A percentile compares a stretch with the other conserved stretches of the same genome.
phyloP scores from a whole-genome alignment of 1,140 invertebrate species.

The Eumaeus atala region DNA sequence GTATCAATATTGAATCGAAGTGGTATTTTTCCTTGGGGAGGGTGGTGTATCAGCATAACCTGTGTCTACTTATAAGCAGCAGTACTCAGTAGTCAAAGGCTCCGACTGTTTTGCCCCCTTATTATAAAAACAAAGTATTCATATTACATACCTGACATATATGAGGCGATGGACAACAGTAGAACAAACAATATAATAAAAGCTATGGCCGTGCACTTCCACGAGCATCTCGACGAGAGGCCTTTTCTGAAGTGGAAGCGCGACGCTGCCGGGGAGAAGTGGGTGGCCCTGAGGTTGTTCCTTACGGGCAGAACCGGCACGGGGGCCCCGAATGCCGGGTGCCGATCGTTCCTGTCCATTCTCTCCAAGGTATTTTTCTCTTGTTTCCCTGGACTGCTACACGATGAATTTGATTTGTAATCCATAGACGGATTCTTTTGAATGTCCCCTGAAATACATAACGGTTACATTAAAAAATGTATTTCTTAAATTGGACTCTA shows the following conservation, averaged over 20 bases:
- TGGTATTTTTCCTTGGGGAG: too few relatives aligned
- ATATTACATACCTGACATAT: slow-evolving; percentile 84
- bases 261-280: slow-evolving; percentile 78
- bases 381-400: slow-evolving; percentile 83
- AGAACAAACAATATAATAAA: slow-evolving; percentile 88
- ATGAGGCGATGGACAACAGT: slow-evolving; percentile 86
- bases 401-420: slow-evolving; percentile 89
- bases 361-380: slow-evolving; percentile 69
- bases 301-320: slow-evolving; percentile 84
- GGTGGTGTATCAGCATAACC: too few relatives aligned
- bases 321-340: slow-evolving; percentile 78
- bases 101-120: too few relatives aligned
- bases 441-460: slow-evolving; percentile 79
- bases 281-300: slow-evolving; percentile 80
- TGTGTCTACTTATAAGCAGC: too few relatives aligned
- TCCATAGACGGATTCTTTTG: slow-evolving; percentile 91
- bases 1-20: too few relatives aligned
- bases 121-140: too few relatives aligned
- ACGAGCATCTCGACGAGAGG: slow-evolving; percentile 88
- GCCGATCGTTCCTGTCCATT: slow-evolving; percentile 61
- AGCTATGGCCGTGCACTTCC: slow-evolving; percentile 91
- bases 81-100: too few relatives aligned
- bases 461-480: too few relatives aligned
- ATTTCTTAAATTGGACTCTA: too few relatives aligned
- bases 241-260: slow-evolving; percentile 92